These are phyloP conservation scores for Hemistola chrysoprasaria DNA, from an alignment of 2,888 invertebrate species.

Conservation along the genomic window DNA sequence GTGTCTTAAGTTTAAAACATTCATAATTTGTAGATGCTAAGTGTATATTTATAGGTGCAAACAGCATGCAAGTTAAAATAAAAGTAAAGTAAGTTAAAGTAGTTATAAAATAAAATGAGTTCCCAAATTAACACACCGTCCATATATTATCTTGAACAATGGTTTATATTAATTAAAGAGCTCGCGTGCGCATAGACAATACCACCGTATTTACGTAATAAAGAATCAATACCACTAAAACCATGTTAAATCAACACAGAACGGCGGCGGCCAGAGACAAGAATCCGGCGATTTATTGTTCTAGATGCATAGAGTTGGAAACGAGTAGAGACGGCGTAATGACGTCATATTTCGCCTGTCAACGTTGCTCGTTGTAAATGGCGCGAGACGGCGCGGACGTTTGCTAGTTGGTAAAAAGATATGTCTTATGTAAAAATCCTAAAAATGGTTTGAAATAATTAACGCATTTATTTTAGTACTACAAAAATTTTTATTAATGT, in stretches of 20 bases:
- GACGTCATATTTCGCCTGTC: conserved; percentile 53
- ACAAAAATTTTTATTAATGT: too few relatives aligned
- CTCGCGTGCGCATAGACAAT: conserved; percentile 77
- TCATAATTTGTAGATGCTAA: too few relatives aligned
- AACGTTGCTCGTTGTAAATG: conserved; percentile 21
- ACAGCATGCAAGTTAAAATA: too few relatives aligned
- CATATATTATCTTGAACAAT: conserved; percentile 46
- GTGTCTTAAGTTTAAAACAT: too few relatives aligned
- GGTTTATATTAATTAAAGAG: conserved; percentile 72
- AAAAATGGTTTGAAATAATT: too few relatives aligned
- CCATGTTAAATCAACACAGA: conserved; percentile 82
- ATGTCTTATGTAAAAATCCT: conserved; percentile 7
- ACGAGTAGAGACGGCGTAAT: conserved; percentile 53
- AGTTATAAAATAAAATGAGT: conserved; percentile 29
- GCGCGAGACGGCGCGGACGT: neutral
- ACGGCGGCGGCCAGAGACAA: conserved; percentile 74
- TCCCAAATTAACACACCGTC: conserved; percentile 28
- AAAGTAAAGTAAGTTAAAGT: conserved; percentile 1
- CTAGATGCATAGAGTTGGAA: conserved; percentile 52
- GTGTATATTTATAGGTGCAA: too few relatives aligned
- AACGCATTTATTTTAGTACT: too few relatives aligned
- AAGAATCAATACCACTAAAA: conserved; percentile 82
- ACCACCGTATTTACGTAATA: conserved; percentile 74
- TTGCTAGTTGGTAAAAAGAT: conserved; percentile 2
- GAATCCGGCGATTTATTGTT: conserved; percentile 78